phyloP scores from a whole-genome alignment of 2,888 invertebrate species.

The Phaedon cochleariae region DNA sequence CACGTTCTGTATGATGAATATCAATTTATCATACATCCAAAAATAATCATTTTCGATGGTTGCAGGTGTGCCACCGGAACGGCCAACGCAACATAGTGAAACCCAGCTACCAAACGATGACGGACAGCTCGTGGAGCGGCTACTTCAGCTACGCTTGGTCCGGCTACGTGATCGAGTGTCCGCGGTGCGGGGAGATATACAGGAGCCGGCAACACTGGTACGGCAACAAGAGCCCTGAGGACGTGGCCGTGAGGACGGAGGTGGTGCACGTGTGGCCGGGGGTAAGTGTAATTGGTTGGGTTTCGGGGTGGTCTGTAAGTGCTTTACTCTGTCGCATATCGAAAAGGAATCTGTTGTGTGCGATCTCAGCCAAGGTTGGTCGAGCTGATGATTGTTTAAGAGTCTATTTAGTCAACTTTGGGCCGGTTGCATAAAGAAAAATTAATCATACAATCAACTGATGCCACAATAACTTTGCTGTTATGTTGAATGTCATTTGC shows the following conservation, averaged over 20 bases:
- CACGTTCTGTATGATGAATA: too few species aligned
- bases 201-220: constrained; percentile 83
- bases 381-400: background rate
- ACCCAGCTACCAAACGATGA: constrained; percentile 62
- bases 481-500: too few species aligned
- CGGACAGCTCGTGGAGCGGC: constrained; percentile 70
- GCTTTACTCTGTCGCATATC: too few species aligned
- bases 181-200: constrained; percentile 75
- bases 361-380: too few species aligned
- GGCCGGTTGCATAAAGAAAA: too few species aligned
- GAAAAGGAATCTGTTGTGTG: too few species aligned
- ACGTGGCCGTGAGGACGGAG: constrained; percentile 71
- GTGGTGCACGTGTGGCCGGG: constrained; percentile 76
- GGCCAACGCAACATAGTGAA: constrained; percentile 68
- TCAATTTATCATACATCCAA: too few species aligned
- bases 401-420: too few species aligned
- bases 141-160: constrained; percentile 80
- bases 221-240: constrained; percentile 79
- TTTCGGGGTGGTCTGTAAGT: constrained; percentile 43
- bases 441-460: too few species aligned
- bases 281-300: constrained; percentile 56
- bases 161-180: constrained; percentile 80
- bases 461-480: too few species aligned
- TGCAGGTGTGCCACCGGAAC: constrained; percentile 57
- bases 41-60: constrained; percentile 12